Base-by-base conservation (phyloP, 2,113 vertebrate genomes). In the Desmodus rotundus region DNA sequence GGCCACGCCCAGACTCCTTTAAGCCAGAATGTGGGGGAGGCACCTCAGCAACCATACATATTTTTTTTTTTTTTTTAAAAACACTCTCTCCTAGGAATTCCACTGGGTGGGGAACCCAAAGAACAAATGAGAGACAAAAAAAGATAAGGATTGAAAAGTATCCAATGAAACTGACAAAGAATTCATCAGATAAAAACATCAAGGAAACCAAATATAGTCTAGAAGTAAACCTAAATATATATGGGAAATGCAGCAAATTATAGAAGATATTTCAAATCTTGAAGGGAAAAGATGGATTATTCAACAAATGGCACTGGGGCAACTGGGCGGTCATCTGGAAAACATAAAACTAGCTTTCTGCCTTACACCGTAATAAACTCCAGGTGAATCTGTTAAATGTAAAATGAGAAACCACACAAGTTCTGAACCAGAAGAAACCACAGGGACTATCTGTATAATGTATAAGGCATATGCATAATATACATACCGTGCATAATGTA, bases 401-500 rank as follows among this genome's bases (percentile, higher is more conserved):
- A 83, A 70, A 86, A 68, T 14, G 45, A 24, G 31, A 83, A 80
- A 56, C 24, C 31, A 6, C 56, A 70, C 31, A 19, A 47, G 52
- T 38, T 67, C 76, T 3, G 1, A 13, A 11, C 33, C 81, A 38
- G 45, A 58, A 22, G 38, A 81, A 26, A 58, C 15, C 26, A 38
- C 56, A 26, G n/a, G 33, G 58, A 85, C 10, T 38, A 45, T 31
- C 19, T 31, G 14, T n/a, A 15, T 16, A 28, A n/a, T 7, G 50
- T 2, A 33, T 28, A 8, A 13, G 2, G 87, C 31, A 2, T 7
- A 36, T 5, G 36, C 33, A 50, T 12, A 45, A 43, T 33, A 8
- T 4, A 31, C 3, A 26, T 2, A 7, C 13, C 0, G 38, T 5
- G 6, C 63, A 16, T 8, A 16, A 17, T 3, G 14, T 12, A 4